Evolutionary conservation across 2,797 vertebrate genomes (phyloP), one percentile per base, ranked within the genome.

Genomic region (Menidia menidia): DNA sequence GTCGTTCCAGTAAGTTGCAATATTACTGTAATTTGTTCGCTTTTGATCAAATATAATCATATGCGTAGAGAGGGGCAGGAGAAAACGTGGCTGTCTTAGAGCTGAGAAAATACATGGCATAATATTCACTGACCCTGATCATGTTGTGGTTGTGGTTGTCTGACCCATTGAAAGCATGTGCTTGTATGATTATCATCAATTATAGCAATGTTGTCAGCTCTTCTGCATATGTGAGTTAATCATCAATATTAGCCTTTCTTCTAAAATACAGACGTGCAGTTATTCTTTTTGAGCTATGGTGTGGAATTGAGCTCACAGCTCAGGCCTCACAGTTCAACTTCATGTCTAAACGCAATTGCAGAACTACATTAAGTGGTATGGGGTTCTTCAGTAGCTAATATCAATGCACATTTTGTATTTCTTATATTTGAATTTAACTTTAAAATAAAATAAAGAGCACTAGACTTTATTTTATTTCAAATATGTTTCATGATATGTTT

Each of bases 1-100:
- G 10, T 44, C 43, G 53, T 53, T 71, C 16, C 58, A 66, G 59
- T 83, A 2, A 42, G 44, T 68, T n/a, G 48, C 71, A 64, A 63
- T 72, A 69, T 88, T 72, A 75, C 62, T 66, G 35, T 77, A 75
- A 87, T 80, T 76, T 74, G 87, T 87, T 77, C 75, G 66, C 73
- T 53, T 60, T 10, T 30, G 68, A 86, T 65, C 57, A 59, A 70
- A 84, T 60, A 25, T 8, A 44, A 68, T 65, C 66, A 43, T 45
- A 58, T 25, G 48, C 5, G 66, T 10, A 30, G 30, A 48, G 62
- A 59, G 42, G 68, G 48, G 25, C 41, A 75, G 39, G 56, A 44
- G 72, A 67, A 70, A 78, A 73, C 55, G 54, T 54, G 65, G 65
- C 63, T 10, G 7, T 39, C 35, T 39, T 33, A 41, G 45, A 69